Percentiles rank a stretch among this genome's conserved stretches.
phyloP scores from a whole-genome alignment of 1,140 invertebrate genomes.

The Heterodera schachtii region DNA sequence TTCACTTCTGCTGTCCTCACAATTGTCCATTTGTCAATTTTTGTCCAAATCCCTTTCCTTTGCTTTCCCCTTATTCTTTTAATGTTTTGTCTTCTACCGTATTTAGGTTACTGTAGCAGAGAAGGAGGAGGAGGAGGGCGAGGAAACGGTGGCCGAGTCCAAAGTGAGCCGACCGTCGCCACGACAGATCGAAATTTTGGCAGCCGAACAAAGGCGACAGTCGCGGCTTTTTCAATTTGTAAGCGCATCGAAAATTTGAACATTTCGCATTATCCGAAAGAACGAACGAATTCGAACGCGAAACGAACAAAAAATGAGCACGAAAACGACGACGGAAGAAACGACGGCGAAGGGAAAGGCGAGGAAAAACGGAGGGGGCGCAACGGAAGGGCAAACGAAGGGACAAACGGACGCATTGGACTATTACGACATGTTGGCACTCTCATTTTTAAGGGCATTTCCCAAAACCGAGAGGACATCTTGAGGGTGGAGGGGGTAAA shows the following conservation, averaged over 20 bases:
- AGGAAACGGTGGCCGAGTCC: slow-evolving; percentile 6
- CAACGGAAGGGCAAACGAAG: not conserved
- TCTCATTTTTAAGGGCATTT: not conserved
- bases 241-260: slow-evolving; percentile 8
- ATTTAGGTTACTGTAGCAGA: slow-evolving; percentile 22
- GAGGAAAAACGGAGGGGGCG: not conserved
- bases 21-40: too few relatives aligned
- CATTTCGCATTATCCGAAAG: slow-evolving; percentile 1
- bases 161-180: not conserved
- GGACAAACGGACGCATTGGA: slow-evolving; percentile 41
- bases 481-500: too few relatives aligned
- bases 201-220: not conserved
- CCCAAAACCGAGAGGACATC: too few relatives aligned
- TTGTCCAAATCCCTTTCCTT: too few relatives aligned
- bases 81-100: not conserved
- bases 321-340: not conserved
- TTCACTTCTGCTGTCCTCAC: too few relatives aligned
- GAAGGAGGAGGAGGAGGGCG: slow-evolving; percentile 24
- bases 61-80: not conserved
- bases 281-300: slow-evolving; percentile 26
- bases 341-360: not conserved
- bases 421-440: slow-evolving; percentile 50
- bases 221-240: slow-evolving; percentile 1
- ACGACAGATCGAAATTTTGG: not conserved
- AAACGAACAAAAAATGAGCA: not conserved